These are phyloP conservation scores for Thermophis baileyi DNA, from an alignment of 2,113 vertebrate species.

Conservation along the genomic window DNA sequence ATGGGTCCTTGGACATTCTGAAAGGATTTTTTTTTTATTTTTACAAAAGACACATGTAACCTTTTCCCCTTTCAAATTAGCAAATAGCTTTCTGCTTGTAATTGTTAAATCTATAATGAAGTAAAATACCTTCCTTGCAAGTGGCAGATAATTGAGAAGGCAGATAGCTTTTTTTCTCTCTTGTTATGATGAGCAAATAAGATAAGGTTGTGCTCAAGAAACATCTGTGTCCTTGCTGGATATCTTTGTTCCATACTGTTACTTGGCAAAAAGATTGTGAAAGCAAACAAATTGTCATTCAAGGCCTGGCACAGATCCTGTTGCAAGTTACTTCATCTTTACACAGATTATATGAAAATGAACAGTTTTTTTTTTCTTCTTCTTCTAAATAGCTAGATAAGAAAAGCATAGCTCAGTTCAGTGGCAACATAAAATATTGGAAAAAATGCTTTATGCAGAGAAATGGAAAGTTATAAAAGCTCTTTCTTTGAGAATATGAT, in stretches of 20 bases:
- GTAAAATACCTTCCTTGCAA: neutral
- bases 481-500: neutral
- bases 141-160: neutral
- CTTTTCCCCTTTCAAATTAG: neutral
- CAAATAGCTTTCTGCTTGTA: neutral
- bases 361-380: neutral
- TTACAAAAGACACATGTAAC: neutral
- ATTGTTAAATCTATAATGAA: constrained; percentile 12
- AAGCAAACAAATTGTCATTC: neutral
- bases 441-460: neutral
- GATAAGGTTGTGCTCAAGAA: neutral
- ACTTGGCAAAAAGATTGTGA: neutral
- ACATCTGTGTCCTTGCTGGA: neutral
- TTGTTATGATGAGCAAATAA: neutral
- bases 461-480: neutral
- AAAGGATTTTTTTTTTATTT: constrained; percentile 9
- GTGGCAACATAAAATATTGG: neutral
- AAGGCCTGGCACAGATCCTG: constrained; percentile 7
- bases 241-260: constrained; percentile 19
- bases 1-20: neutral
- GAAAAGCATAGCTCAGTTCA: neutral
- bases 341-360: neutral
- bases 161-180: neutral
- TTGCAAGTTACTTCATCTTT: neutral
- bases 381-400: neutral